Evolutionary conservation across 1,140 invertebrate species (phyloP).

Genomic region (Eupristina koningsbergeri): DNA sequence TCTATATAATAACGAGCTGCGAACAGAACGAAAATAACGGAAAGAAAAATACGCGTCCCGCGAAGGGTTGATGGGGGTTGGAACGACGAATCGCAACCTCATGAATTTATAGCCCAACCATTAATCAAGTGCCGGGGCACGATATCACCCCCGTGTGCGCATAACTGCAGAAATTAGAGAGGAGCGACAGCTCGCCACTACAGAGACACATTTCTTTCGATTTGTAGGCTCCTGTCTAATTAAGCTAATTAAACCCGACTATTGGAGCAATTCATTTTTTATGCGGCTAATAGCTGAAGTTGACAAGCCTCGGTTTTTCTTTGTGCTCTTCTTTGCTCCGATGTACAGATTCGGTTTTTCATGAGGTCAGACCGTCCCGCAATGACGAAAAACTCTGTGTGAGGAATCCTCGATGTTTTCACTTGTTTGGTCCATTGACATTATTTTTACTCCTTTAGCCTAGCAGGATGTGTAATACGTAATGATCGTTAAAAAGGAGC

Average conservation of each 20-base stretch:
- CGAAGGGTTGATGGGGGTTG: background rate
- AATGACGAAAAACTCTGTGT: no score
- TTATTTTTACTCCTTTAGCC: background rate
- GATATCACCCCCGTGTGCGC: constrained; percentile 39
- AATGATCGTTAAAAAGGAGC: background rate
- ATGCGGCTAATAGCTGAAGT: background rate
- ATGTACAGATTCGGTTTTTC: no score
- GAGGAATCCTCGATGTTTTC: background rate
- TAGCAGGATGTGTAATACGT: no score
- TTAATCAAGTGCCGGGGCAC: constrained; percentile 38
- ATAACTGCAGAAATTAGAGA: constrained; percentile 40
- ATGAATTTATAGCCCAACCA: constrained; percentile 36
- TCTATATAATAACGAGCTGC: constrained; percentile 34
- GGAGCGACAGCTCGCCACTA: background rate
- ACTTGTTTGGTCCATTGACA: background rate
- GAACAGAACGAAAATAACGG: constrained; percentile 30
- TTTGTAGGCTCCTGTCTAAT: background rate
- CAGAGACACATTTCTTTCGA: constrained; percentile 7
- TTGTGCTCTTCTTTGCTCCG: no score
- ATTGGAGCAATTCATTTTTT: background rate
- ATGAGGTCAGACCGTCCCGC: no score
- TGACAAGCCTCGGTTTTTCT: no score
- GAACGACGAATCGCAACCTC: background rate
- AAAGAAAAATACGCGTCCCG: background rate
- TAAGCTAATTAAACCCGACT: background rate